These are phyloP conservation scores for Pempheris klunzingeri DNA, from an alignment of 2,797 vertebrate species.

Conservation along the genomic window DNA sequence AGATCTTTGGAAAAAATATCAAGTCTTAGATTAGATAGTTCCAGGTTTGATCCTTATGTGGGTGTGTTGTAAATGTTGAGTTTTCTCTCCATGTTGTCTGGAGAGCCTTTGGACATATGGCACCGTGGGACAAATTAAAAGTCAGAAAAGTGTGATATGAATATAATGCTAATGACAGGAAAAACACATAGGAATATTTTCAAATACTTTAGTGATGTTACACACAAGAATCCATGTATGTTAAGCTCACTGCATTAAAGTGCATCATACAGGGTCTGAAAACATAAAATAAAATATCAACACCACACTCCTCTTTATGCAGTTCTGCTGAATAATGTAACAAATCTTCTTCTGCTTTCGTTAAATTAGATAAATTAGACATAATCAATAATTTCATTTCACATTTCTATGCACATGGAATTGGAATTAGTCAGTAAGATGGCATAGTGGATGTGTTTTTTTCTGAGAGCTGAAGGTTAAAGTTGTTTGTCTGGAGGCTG, in stretches of 20 bases:
- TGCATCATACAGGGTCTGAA: background rate
- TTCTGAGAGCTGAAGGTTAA: background rate
- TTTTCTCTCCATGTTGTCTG: background rate
- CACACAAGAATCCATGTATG: background rate
- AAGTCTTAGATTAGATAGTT: background rate
- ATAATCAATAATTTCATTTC: conserved; percentile 1
- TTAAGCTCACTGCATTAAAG: background rate
- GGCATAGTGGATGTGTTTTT: background rate
- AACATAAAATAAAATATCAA: background rate
- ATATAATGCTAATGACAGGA: background rate
- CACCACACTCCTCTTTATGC: background rate
- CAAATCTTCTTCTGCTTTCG: background rate
- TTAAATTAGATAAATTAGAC: background rate
- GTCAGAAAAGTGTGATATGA: background rate
- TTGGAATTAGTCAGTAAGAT: background rate
- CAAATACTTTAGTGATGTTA: background rate
- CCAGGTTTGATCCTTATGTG: background rate
- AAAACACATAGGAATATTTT: background rate
- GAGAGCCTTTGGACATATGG: background rate
- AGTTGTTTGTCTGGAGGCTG: conserved; percentile 8
- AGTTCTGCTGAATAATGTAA: background rate
- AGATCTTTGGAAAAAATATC: background rate
- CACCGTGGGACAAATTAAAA: background rate
- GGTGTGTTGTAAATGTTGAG: background rate
- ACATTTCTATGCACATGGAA: background rate